Base-by-base conservation (phyloP, 2,888 invertebrate genomes). In the Drymonia ruficornis region DNA sequence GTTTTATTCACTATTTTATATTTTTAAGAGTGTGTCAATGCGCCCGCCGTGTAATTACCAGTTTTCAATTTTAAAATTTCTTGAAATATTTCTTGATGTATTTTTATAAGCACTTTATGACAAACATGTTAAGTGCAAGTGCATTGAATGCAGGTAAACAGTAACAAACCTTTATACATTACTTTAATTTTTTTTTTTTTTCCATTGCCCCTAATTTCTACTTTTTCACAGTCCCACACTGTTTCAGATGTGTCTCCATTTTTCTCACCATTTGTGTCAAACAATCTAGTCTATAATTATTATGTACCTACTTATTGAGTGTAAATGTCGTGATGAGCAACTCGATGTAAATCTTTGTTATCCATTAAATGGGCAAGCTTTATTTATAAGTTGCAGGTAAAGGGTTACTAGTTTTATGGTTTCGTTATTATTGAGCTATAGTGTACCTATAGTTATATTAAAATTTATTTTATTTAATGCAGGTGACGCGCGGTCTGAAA, bases 241-340 rank as follows among this genome's bases (percentile, higher is more conserved):
- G n/a, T n/a, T 36, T 36, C n/a, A n/a, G 6, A 36, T 47, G 16
- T 47, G 47, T 47, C 11, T 43, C 48, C 31, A n/a, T n/a, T 5
- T 38, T 47, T 40, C 44, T 56, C 54, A 51, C 36, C 45, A 65
- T 76, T 67, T 65, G 55, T 58, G 56, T 59, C 53, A 58, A 60
- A 59, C 50, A 59, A 63, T 69, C 71, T 72, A 75, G 71, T 71
- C 71, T 71, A 56, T 48, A 58, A 56, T 45, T 55, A 54, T 55
- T 56, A 67, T 64, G 56, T 64, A 63, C 63, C 68, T 64, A 61
- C 53, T 61, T 59, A 55, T 56, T 59, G 52, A 53, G 43, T 60
- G 49, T 50, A 28, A 56, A 55, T 53, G 53, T 56, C 52, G 50
- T 61, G 55, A 45, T 55, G 49, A 63, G 65, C 53, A 54, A 59